phyloP scores from a whole-genome alignment of 2,113 vertebrate species.

The Odobenus rosmarus region DNA sequence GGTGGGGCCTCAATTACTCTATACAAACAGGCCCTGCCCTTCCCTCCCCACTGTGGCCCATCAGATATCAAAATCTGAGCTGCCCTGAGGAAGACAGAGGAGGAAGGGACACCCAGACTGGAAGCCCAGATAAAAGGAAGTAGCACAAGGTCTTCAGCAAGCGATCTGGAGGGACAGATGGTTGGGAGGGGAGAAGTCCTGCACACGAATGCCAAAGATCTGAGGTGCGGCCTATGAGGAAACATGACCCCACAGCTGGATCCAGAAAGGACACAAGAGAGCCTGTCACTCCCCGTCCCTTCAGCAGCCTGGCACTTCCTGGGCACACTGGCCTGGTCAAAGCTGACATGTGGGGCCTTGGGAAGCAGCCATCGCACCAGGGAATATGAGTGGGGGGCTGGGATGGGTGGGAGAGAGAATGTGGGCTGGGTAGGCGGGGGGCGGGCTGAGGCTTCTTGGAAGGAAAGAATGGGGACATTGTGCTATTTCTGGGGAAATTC shows the following conservation, averaged over 20 bases:
- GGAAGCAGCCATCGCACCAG: slow-evolving; percentile 2
- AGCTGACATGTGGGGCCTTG: background rate
- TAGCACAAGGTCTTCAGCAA: background rate
- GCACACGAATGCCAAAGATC: background rate
- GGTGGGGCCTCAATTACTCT: background rate
- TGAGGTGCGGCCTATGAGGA: background rate
- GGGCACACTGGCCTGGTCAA: background rate
- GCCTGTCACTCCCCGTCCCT: background rate
- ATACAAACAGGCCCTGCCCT: background rate
- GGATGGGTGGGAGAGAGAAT: slow-evolving; percentile 1
- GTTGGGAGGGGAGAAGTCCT: background rate
- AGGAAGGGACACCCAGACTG: background rate
- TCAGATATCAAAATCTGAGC: background rate
- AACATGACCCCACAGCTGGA: background rate
- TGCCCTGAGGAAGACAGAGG: background rate
- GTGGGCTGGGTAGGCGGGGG: background rate
- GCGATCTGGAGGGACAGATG: background rate
- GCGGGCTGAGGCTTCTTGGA: background rate
- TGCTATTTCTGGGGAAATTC: slow-evolving; percentile 74
- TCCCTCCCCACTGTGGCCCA: background rate
- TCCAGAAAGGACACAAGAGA: background rate
- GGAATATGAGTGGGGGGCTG: background rate
- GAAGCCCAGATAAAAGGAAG: background rate
- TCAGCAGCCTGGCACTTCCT: background rate
- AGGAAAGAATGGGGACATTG: slow-evolving; percentile 83